These are phyloP conservation scores for Merluccius polli DNA, from an alignment of 2,797 vertebrate genomes.

Conservation along the genomic window DNA sequence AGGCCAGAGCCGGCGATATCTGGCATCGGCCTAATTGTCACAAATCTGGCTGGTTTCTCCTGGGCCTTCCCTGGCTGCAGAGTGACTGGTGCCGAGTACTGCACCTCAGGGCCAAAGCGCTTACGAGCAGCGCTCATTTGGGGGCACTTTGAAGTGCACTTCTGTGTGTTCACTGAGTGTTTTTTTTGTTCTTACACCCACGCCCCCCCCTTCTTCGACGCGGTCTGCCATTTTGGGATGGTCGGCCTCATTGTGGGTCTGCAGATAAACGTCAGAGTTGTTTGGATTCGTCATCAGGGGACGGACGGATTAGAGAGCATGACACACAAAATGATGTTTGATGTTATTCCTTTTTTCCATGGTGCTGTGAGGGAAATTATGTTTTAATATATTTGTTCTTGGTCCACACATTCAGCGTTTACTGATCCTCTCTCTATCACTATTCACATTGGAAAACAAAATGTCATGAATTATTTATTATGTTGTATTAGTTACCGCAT, in stretches of 20 bases:
- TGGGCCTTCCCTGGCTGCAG: constrained; percentile 38
- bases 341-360: constrained; percentile 37
- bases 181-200: too few relatives aligned
- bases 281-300: constrained; percentile 52
- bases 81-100: constrained; percentile 59
- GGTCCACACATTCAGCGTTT: background rate
- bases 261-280: constrained; percentile 54
- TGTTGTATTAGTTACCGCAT: background rate
- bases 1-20: constrained; percentile 64
- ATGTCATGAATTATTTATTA: background rate
- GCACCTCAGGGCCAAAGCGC: constrained; percentile 67
- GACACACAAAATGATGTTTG: constrained; percentile 29
- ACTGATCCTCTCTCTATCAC: constrained; percentile 3
- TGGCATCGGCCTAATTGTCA: constrained; percentile 80
- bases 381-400: background rate
- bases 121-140: constrained; percentile 65
- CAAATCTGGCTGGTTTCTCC: constrained; percentile 66
- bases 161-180: constrained; percentile 49
- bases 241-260: constrained; percentile 1
- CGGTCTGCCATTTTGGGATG: constrained; percentile 29
- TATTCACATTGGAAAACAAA: background rate
- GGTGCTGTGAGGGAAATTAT: constrained; percentile 12
- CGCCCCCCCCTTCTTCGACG: constrained; percentile 32
- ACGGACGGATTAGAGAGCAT: constrained; percentile 29
- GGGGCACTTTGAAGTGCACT: constrained; percentile 72